Conservation (phyloP, 2,888 invertebrate species). For the Cybosia mesomella region DNA sequence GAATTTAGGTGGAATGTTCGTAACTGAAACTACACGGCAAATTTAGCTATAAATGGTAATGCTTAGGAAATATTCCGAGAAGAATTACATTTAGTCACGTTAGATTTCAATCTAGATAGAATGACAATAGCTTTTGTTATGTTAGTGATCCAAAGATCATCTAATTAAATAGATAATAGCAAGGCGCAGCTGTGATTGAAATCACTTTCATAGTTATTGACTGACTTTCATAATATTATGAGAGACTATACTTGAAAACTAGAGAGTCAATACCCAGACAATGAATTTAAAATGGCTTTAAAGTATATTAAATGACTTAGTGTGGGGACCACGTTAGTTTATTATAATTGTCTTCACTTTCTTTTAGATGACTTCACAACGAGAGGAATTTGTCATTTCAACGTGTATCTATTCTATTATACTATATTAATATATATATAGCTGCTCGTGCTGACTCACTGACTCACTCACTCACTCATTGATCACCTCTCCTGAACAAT, state of each 20-base stretch:
- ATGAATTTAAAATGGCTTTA: slow-evolving; percentile 6
- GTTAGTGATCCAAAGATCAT: slow-evolving; percentile 42
- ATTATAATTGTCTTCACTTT: slow-evolving; percentile 5
- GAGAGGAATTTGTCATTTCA: neutral
- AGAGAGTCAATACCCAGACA: slow-evolving; percentile 5
- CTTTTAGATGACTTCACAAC: neutral
- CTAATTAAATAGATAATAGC: slow-evolving; percentile 46
- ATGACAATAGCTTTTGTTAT: slow-evolving; percentile 67
- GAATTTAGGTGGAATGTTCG: neutral
- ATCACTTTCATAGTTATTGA: neutral
- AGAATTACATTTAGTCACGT: slow-evolving; percentile 41
- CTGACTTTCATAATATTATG: slow-evolving; percentile 7
- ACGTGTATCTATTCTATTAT: neutral
- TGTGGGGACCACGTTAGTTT: neutral
- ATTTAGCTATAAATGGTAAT: slow-evolving; percentile 17
- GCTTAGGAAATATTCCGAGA: slow-evolving; percentile 14
- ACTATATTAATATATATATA: too few relatives aligned
- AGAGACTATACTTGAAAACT: slow-evolving; percentile 6
- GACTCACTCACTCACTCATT: too few relatives aligned
- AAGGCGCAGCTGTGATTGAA: slow-evolving; percentile 29
- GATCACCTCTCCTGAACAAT: too few relatives aligned
- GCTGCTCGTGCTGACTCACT: too few relatives aligned
- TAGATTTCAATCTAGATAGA: slow-evolving; percentile 58
- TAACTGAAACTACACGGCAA: slow-evolving; percentile 14
- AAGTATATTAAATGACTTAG: slow-evolving; percentile 7